These are phyloP conservation scores for Limanda limanda DNA, from an alignment of 2,113 vertebrate species.

Conservation along the genomic window DNA sequence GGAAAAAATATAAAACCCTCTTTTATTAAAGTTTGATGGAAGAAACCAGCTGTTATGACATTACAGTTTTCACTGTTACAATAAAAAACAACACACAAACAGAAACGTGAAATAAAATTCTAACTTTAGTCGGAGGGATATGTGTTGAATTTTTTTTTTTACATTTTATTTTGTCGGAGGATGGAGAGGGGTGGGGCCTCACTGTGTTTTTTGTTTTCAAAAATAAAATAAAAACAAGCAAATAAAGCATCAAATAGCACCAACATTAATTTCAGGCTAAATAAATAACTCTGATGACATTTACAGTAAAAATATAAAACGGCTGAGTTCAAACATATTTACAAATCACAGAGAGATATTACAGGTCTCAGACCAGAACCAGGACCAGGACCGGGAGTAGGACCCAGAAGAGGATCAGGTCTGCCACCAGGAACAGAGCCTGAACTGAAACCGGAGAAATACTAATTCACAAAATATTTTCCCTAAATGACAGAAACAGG, in stretches of 20 bases:
- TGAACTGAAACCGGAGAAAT: neutral
- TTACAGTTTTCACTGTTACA: neutral
- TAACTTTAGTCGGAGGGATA: neutral
- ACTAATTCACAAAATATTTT: neutral
- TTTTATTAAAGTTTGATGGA: neutral
- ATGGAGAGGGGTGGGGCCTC: slow-evolving; percentile 15
- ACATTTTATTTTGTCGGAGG: slow-evolving; percentile 27
- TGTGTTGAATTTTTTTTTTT: neutral
- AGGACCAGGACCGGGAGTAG: neutral
- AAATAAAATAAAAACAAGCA: slow-evolving; percentile 46
- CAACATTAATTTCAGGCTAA: slow-evolving; percentile 71
- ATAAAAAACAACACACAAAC: no score
- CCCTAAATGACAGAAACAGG: neutral
- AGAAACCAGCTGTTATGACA: neutral
- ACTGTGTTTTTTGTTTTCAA: slow-evolving; percentile 20
- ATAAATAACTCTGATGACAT: slow-evolving; percentile 80
- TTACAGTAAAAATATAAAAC: slow-evolving; percentile 79
- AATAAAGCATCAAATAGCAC: slow-evolving; percentile 68
- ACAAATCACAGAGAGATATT: slow-evolving; percentile 56
- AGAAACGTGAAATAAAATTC: no score
- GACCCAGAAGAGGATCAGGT: neutral
- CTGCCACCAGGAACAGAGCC: neutral
- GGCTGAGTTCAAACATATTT: slow-evolving; percentile 74
- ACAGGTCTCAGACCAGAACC: neutral
- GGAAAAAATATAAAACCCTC: neutral